These are phyloP conservation scores for Noctuana brunneofusca DNA, from an alignment of 2,888 invertebrate genomes.

Conservation along the genomic window DNA sequence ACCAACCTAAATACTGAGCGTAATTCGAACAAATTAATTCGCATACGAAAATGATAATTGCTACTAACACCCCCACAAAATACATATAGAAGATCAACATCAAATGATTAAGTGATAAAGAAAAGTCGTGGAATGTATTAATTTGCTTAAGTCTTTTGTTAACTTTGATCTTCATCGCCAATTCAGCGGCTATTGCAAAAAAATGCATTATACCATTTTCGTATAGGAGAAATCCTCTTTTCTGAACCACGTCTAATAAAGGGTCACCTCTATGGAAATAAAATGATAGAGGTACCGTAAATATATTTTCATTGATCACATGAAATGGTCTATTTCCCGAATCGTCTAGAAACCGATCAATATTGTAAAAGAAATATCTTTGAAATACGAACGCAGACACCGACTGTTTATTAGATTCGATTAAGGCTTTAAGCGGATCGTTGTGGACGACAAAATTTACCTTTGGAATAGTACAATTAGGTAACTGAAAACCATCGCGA, in stretches of 20 bases:
- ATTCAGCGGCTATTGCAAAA: neutral
- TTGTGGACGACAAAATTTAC: constrained; percentile 1
- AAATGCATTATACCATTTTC: constrained; percentile 9
- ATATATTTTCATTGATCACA: constrained; percentile 10
- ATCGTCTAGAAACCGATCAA: constrained; percentile 11
- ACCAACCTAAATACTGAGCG: too few relatives aligned
- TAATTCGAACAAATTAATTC: too few relatives aligned
- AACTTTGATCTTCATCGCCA: neutral
- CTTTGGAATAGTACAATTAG: constrained; percentile 16
- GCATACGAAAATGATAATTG: neutral
- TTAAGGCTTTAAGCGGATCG: constrained; percentile 14
- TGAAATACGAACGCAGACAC: constrained; percentile 14
- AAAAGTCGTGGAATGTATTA: neutral
- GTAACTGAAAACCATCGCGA: neutral
- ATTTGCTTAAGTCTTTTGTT: neutral
- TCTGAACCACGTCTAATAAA: constrained; percentile 1
- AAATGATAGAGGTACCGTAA: constrained; percentile 9
- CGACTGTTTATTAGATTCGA: neutral
- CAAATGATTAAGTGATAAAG: neutral
- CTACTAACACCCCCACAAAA: neutral
- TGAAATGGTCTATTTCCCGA: neutral
- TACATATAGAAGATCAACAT: constrained; percentile 16
- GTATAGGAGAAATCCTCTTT: constrained; percentile 3
- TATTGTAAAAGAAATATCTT: constrained; percentile 6
- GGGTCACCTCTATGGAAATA: constrained; percentile 11